A percentile compares a stretch with the other conserved stretches of the same genome.
phyloP scores from a whole-genome alignment of 2,888 invertebrate genomes.

The Synergus laeviventris region DNA sequence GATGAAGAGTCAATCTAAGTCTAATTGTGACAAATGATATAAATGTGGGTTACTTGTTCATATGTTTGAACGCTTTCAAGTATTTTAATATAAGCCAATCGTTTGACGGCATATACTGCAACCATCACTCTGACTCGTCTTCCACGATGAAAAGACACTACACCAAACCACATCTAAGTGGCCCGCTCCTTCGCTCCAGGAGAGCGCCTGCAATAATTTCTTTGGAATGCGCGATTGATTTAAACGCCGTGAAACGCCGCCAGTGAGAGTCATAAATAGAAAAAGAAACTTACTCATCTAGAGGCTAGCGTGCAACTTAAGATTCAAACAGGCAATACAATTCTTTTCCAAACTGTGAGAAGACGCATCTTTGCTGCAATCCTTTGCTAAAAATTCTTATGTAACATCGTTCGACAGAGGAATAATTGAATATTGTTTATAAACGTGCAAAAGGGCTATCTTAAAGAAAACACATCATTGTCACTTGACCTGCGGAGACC shows the following conservation, averaged over 20 bases:
- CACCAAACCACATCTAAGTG: conserved; percentile 39
- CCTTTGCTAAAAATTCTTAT: background rate
- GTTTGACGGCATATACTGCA: conserved; percentile 19
- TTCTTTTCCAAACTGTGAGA: conserved; percentile 11
- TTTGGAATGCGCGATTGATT: conserved; percentile 62
- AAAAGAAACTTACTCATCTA: conserved; percentile 26
- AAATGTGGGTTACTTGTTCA: background rate
- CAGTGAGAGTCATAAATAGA: conserved; percentile 38
- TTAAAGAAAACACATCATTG: background rate
- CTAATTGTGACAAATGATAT: background rate
- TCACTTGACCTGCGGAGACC: conserved; percentile 12
- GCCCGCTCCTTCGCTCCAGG: conserved; percentile 38
- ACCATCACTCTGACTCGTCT: conserved; percentile 17
- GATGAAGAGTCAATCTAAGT: background rate
- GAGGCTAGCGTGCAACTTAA: background rate
- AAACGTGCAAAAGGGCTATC: background rate
- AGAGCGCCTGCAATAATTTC: conserved; percentile 56
- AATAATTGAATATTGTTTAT: background rate
- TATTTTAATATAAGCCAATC: background rate
- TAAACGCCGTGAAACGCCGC: conserved; percentile 57
- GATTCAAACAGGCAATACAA: conserved; percentile 2
- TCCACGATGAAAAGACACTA: conserved; percentile 31
- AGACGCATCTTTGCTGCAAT: background rate
- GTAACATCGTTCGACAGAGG: background rate
- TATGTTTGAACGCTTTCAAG: background rate